Evolutionary conservation across 1,140 invertebrate species (phyloP).

Genomic region (Patella vulgata): DNA sequence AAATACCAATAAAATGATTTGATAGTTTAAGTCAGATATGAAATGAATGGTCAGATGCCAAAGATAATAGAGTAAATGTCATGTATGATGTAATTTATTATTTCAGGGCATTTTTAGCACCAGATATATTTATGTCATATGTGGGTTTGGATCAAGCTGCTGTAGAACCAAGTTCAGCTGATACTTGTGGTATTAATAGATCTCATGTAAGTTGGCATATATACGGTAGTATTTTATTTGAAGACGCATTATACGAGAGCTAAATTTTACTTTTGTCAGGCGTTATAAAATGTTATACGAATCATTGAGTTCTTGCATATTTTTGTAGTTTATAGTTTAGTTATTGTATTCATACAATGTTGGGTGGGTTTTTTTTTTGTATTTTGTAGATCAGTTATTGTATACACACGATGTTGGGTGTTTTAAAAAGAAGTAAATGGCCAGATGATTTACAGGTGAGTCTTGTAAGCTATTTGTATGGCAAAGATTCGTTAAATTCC

Average conservation of each 20-base stretch:
- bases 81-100: slow-evolving; percentile 17
- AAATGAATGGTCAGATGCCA: too few relatives aligned
- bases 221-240: too few relatives aligned
- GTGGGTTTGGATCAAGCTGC: slow-evolving; percentile 80
- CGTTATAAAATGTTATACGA: too few relatives aligned
- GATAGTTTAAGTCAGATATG: too few relatives aligned
- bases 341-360: slow-evolving; percentile 78
- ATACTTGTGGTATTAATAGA: slow-evolving; percentile 72
- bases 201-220: slow-evolving; percentile 68
- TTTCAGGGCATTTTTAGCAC: slow-evolving; percentile 72
- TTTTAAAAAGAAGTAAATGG: slow-evolving; percentile 85
- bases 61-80: too few relatives aligned
- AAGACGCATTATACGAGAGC: too few relatives aligned
- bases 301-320: too few relatives aligned
- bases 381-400: slow-evolving; percentile 76
- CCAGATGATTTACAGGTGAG: slow-evolving; percentile 78
- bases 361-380: too few relatives aligned
- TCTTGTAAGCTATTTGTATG: too few relatives aligned
- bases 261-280: too few relatives aligned
- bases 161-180: slow-evolving; percentile 73
- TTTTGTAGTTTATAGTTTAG: slow-evolving; percentile 72
- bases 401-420: slow-evolving; percentile 80
- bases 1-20: too few relatives aligned
- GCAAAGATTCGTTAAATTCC: too few relatives aligned
- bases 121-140: slow-evolving; percentile 78